Base-by-base conservation (phyloP, 2,797 vertebrate genomes). In the Anas capensis region DNA sequence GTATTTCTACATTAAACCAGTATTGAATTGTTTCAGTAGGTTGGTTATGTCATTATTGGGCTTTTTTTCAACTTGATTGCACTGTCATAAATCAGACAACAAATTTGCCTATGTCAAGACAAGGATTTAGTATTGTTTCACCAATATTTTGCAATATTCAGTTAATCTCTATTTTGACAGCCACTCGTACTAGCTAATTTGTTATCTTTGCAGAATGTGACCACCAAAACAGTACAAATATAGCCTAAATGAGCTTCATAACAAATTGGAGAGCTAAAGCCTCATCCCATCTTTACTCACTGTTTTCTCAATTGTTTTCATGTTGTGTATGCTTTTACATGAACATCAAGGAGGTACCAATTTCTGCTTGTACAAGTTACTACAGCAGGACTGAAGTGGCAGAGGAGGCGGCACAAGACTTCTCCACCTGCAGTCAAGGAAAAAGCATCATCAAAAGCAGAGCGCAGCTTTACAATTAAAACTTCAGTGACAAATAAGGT, bases 21-120 rank as follows among this genome's bases (percentile, higher is more conserved):
- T 19, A 92, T 14, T 49, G 23, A 49, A 49, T 49, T 24, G 20
- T 92, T 95, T 92, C 69, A 73, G 29, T 19, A 92, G 68, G 69
- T 82, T 42, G 77, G 53, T 77, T 40, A n/a, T 69, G 76, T n/a
- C 20, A 84, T 78, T 80, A 29, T 31, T 66, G 33, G 23, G 16
- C 8, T 40, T 78, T 61, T 76, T 44, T 40, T 21, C 1, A 73
- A 10, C 11, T 73, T 80, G 44, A 68, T 77, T 80, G 48, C 18
- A 21, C 15, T 58, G 46, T 58, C 71, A 46, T 62, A 95, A 95
- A 89, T 75, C 61, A 93, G 71, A 75, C 48, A 69, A 82, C 64
- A 82, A 75, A 90, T 88, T 61, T 71, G 21, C 17, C 26, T 24
- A 33, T 19, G 17, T 54, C 49, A 82, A 80, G 57, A 62, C 21